phyloP scores from a whole-genome alignment of 2,797 vertebrate genomes.

The Rhincodon typus region DNA sequence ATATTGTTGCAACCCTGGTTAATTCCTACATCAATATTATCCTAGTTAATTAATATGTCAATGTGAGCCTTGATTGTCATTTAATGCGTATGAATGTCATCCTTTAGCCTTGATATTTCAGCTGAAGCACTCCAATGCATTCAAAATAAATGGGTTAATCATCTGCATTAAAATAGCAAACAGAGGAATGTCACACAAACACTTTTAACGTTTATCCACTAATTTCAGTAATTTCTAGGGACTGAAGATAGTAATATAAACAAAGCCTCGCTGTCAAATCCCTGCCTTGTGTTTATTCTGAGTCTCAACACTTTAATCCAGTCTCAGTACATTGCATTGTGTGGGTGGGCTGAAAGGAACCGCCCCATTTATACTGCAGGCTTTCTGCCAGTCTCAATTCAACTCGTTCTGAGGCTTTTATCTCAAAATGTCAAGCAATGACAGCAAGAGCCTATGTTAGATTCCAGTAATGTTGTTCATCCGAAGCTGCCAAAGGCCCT shows the following conservation, averaged over 20 bases:
- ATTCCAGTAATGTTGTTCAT: not conserved
- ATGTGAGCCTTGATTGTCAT: not conserved
- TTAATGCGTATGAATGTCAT: not conserved
- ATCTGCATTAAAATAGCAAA: not conserved
- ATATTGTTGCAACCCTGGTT: not conserved
- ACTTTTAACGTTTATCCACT: not conserved
- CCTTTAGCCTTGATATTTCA: not conserved
- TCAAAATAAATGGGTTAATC: not conserved
- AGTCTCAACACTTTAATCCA: not conserved
- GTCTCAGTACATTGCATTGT: not conserved
- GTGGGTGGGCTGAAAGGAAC: not conserved
- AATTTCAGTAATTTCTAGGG: not conserved
- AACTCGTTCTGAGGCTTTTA: not conserved
- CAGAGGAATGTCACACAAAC: not conserved
- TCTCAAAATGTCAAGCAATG: slow-evolving; percentile 25
- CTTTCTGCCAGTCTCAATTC: not conserved
- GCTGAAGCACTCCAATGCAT: not conserved
- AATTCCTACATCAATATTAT: not conserved
- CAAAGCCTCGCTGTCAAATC: not conserved
- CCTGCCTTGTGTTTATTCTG: not conserved
- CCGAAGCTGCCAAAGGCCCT: not conserved
- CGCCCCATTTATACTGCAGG: not conserved
- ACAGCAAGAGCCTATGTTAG: not conserved
- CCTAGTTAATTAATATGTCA: not conserved
- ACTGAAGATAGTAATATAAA: not conserved